These are phyloP conservation scores for Amblyornis subalaris DNA, from an alignment of 2,113 vertebrate genomes.

Conservation along the genomic window DNA sequence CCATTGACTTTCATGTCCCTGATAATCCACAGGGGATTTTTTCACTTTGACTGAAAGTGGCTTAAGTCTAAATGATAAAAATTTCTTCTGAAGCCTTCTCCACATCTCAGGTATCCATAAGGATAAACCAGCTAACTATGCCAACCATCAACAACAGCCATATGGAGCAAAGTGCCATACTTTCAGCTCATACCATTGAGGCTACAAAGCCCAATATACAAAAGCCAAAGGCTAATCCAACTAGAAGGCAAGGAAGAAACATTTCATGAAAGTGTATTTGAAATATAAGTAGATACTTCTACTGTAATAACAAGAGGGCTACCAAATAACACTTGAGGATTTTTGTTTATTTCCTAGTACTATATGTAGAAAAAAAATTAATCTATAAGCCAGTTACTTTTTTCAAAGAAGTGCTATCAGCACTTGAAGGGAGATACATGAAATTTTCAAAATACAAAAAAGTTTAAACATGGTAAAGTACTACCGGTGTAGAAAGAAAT, in stretches of 20 bases:
- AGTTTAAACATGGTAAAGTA: background rate
- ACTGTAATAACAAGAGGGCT: background rate
- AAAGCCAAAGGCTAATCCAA: background rate
- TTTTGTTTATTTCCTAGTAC: background rate
- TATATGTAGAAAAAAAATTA: background rate
- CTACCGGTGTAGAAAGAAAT: background rate
- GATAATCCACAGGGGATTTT: background rate
- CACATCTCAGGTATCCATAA: background rate
- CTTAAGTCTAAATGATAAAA: background rate
- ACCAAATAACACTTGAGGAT: background rate
- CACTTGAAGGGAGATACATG: fast-evolving
- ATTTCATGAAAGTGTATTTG: background rate
- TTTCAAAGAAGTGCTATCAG: background rate
- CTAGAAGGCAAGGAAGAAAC: background rate
- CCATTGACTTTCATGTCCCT: background rate
- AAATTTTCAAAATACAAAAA: background rate
- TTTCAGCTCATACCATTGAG: background rate
- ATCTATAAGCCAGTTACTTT: background rate
- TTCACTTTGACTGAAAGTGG: background rate
- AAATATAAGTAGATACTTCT: background rate
- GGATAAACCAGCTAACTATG: background rate
- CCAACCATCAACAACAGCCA: background rate
- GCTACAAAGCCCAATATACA: background rate
- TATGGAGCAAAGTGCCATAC: background rate
- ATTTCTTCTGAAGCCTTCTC: background rate